Evolutionary conservation across 2,113 vertebrate species (phyloP), one percentile per base, ranked within the genome.

Genomic region (Mungos mungo): DNA sequence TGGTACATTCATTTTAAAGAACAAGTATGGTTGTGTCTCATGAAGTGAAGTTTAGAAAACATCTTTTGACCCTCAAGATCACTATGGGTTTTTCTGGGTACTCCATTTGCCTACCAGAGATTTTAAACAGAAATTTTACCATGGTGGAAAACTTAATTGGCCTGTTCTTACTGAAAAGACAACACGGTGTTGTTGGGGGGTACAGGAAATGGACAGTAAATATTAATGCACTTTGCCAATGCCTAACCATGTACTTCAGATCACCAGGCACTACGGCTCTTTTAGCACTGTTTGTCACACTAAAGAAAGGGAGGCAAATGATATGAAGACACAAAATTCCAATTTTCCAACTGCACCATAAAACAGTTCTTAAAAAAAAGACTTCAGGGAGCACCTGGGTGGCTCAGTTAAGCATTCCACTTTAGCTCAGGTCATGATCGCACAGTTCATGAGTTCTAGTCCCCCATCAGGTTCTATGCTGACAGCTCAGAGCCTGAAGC

Each of bases 51-150:
- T 8, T 85, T 89, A 90, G 16, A 87, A 90, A 95, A 88, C 33
- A 80, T 41, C 50, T 88, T 93, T 29, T 0, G 0, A 84, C 15
- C 21, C 4, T 77, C 45, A 31, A 47, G 68, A 38, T n/a, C 12
- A 50, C 35, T 69, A 3, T 81, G 15, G 33, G 63, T 96, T 71
- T 88, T 83, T 83, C 80, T n/a, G 63, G 35, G 6, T 25, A 91
- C 66, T 72, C 13, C 23, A 57, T 16, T 81, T 76, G 5, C 33
- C 91, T 77, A 71, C 15, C 2, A 68, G 69, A 88, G n/a, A 27
- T 52, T 84, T 85, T 66, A 84, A 96, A 90, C 12, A 84, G 25
- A 94, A 83, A 95, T 76, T 71, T 60, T 50, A 92, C 31, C 18
- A 52, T 1, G 33, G 47, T 18, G 0, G 29, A 79, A 87, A 90